Evolutionary conservation across 35 echinoderm and acorn worm genomes (phyloP).

Genomic region (Stichopus chloronotus): DNA sequence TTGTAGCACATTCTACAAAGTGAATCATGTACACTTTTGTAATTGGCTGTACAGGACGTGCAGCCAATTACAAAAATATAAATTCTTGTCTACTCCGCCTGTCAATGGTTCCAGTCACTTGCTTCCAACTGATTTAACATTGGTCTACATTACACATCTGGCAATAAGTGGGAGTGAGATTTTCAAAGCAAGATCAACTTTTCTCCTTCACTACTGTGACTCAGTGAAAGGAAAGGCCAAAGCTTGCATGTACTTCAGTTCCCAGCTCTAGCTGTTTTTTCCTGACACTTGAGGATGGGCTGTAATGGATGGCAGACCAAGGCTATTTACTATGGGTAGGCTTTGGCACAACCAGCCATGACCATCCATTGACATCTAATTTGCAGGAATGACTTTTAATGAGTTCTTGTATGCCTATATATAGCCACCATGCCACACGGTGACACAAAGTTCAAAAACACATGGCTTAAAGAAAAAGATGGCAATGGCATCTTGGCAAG

Average conservation of each 20-base stretch:
- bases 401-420: too few relatives aligned
- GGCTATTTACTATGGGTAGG: neutral
- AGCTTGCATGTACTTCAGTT: neutral
- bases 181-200: neutral
- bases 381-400: too few relatives aligned
- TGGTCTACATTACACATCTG: neutral
- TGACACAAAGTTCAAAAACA: too few relatives aligned
- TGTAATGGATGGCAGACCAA: constrained; percentile 3
- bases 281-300: constrained; percentile 7
- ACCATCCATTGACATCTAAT: neutral
- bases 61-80: constrained; percentile 7
- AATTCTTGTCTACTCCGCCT: neutral
- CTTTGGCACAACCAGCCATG: constrained; percentile 3
- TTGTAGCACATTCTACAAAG: neutral
- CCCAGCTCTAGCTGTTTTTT: neutral
- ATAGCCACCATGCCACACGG: too few relatives aligned
- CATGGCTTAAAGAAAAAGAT: too few relatives aligned
- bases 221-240: neutral
- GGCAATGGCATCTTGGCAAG: too few relatives aligned
- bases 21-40: neutral
- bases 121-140: neutral
- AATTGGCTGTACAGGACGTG: constrained; percentile 1
- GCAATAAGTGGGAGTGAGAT: neutral
- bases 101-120: neutral
- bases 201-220: neutral